Base-by-base conservation (phyloP, 2,888 invertebrate species). In the Lasioglossum villosulum region DNA sequence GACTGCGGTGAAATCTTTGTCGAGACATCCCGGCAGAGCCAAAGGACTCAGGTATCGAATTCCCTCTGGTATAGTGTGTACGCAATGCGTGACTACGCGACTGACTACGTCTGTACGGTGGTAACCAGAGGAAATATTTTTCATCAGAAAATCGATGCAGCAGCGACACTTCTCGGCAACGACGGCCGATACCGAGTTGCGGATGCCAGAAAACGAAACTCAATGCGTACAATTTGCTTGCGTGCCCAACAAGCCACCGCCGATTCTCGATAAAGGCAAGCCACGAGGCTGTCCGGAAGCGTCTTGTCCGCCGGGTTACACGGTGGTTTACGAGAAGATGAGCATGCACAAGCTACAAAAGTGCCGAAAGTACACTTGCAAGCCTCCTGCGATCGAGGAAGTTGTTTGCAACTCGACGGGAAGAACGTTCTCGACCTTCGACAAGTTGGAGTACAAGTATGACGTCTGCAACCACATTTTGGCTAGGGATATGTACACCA, bases 391-490 rank as follows among this genome's bases (percentile, higher is more conserved):
- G 0, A 96, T 96, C 63, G 96, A 96, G 0, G 97, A 97, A 82
- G 96, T 96, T 52, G 96, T 96, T 23, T 98, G 97, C 93, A 96
- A 96, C 91, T 95, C 98, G n/a, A 97, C 97, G 1, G 97, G 97
- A 0, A 96, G 97, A 78, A 97, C 97, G 0, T 97, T 98, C 93
- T 97, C 96, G 88, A 98, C 98, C 0, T 98, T 98, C 92, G 98
- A 98, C 94, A 97, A 97, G 27, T 96, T 96, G 0, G 97, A 97
- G 92, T 98, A 97, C 93, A 97, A 97, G 90, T 97, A 97, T 91
- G 98, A 98, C 90, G 96, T 97, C 27, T 98, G 98, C 94, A 97
- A 97, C 95, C 98, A 98, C 94, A 96, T 98, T 71, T 87, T 96
- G 19, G 97, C 97, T 0, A 95, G 97, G 82, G 97, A 98, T 94